Evolutionary conservation across 1,140 invertebrate species (phyloP), one percentile per base, ranked within the genome.

Genomic region (Hycleus phaleratus): DNA sequence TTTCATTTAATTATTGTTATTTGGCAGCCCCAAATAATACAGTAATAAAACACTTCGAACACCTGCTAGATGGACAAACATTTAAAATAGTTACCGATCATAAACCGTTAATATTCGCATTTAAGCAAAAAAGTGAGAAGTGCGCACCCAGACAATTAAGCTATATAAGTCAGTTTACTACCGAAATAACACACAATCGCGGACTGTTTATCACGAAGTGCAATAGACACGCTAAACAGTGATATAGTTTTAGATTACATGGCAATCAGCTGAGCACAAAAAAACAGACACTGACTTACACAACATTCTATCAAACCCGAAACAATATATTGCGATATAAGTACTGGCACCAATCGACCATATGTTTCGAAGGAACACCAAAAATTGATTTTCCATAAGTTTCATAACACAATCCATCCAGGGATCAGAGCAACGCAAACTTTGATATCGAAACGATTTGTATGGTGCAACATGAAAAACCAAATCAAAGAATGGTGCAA

Each of bases 121-220:
- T n/a, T n/a, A n/a, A n/a, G n/a, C n/a, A n/a, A n/a, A n/a, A n/a
- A n/a, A n/a, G n/a, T n/a, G 48, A 58, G 7, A 58, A 52, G 25
- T 26, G 6, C 38, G 40, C 68, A 3, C 69, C 68, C 69, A 71
- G 66, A 0, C 67, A 75, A 24, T 49, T 75, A 1, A 61, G 71
- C 25, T 74, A 63, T 39, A 71, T 76, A 26, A 56, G 55, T 0
- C 68, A 76, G 57, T 73, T 71, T 54, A 66, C 71, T 1, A 74
- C 68, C 0, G 63, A 74, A 40, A 69, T 74, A 64, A 8, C 73
- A 76, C 48, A 52, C 56, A 0, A 63, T 68, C 9, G 69, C 70
- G 0, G 71, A 71, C 40, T 56, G 68, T 3, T 54, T 73, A 6
- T 73, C 69, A 6, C 56, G 70, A 0, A 58, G 39, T 11, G 39